Percentiles rank a stretch among this genome's conserved stretches.
phyloP scores from a whole-genome alignment of 2,888 invertebrate genomes.

The Trichopoda pennipes region DNA sequence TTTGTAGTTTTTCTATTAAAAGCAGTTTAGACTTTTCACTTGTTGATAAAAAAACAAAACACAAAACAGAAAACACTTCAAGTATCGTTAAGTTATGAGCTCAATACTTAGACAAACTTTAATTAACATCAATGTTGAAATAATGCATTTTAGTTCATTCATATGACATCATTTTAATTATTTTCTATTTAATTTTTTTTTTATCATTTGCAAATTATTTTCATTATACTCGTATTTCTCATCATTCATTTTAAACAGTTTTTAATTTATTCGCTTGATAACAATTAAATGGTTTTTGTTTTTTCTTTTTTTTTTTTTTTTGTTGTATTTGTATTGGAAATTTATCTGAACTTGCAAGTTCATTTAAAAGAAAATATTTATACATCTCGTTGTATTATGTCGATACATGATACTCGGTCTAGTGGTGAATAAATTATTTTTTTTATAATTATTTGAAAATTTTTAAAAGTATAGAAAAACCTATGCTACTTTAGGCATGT shows the following conservation, averaged over 20 bases:
- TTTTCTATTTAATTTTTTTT: conserved; percentile 49
- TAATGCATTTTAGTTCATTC: not conserved
- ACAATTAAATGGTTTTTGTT: conserved; percentile 45
- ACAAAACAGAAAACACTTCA: too few species aligned
- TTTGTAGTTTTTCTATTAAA: too few species aligned
- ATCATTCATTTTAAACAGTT: conserved; percentile 35
- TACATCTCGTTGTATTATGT: not conserved
- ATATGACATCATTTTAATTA: conserved; percentile 49
- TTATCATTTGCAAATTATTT: conserved; percentile 54
- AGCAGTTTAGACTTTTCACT: too few species aligned
- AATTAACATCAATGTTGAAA: conserved; percentile 7
- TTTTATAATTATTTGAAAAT: conserved; percentile 27
- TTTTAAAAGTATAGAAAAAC: not conserved
- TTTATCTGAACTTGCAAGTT: conserved; percentile 63
- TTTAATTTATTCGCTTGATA: conserved; percentile 58
- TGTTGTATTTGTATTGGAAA: conserved; percentile 27
- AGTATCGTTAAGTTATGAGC: too few species aligned
- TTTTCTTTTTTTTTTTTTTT: too few species aligned
- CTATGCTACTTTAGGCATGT: not conserved
- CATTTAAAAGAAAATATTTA: conserved; percentile 48
- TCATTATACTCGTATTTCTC: conserved; percentile 47
- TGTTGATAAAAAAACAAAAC: too few species aligned
- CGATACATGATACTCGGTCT: conserved; percentile 16
- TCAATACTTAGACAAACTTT: not conserved
- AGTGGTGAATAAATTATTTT: conserved; percentile 10